Percentiles rank a stretch among this genome's conserved stretches.
phyloP scores from a whole-genome alignment of 2,113 vertebrate species.

The Aix galericulata region DNA sequence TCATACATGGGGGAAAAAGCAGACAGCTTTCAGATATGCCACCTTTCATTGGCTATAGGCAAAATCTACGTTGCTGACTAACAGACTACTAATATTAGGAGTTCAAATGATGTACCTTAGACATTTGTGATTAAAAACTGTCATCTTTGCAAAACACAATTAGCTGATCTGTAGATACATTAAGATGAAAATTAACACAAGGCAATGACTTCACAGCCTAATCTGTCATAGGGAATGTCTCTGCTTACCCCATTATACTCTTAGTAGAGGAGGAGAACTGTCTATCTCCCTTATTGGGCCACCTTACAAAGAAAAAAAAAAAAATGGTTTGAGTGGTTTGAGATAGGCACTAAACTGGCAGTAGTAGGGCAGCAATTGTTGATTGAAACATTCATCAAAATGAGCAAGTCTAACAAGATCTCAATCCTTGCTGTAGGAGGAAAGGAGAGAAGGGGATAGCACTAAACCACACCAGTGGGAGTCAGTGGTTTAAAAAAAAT shows the following conservation, averaged over 20 bases:
- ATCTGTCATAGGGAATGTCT: background rate
- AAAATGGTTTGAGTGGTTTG: background rate
- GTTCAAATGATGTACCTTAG: background rate
- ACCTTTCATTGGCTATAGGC: background rate
- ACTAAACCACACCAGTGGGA: background rate
- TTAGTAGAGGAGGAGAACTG: background rate
- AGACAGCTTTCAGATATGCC: background rate
- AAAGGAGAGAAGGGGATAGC: background rate
- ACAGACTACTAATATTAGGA: background rate
- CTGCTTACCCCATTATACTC: background rate
- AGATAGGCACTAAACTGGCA: background rate
- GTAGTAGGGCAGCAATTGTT: background rate
- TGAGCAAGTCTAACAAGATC: background rate
- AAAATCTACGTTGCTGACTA: no score
- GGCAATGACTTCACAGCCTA: background rate
- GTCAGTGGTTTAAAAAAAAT: background rate
- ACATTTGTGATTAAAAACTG: accelerated
- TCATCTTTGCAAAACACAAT: background rate
- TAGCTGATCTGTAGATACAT: background rate
- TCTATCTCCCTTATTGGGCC: background rate
- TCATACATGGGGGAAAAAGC: no score
- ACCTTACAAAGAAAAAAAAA: background rate
- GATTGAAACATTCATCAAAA: background rate
- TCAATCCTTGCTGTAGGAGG: background rate
- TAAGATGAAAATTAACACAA: background rate